These are phyloP conservation scores for Helarctos malayanus DNA, from an alignment of 2,797 vertebrate genomes.

Conservation along the genomic window DNA sequence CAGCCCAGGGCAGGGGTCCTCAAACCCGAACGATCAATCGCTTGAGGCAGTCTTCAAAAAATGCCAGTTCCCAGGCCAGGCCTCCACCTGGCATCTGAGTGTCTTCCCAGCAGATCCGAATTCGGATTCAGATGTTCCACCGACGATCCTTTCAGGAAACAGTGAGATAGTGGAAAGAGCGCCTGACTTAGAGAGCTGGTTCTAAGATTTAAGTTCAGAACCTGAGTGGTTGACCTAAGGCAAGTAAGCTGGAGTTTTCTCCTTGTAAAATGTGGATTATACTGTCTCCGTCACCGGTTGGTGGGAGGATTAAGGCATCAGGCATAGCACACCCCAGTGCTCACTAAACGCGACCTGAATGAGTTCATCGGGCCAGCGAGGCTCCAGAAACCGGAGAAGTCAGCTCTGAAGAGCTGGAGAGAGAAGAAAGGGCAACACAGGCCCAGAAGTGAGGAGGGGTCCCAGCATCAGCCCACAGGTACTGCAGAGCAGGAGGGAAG, in stretches of 20 bases:
- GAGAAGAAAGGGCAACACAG: background rate
- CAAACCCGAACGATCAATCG: no score
- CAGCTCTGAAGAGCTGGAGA: background rate
- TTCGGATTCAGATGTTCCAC: background rate
- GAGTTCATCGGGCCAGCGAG: background rate
- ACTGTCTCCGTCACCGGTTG: background rate
- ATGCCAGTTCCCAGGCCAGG: background rate
- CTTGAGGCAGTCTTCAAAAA: background rate
- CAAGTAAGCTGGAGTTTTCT: background rate
- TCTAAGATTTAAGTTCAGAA: constrained; percentile 17
- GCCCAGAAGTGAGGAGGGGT: background rate
- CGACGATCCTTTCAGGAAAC: background rate
- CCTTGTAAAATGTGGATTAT: background rate
- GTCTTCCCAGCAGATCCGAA: background rate
- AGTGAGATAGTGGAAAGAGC: background rate
- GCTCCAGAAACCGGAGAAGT: background rate
- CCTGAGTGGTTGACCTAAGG: background rate
- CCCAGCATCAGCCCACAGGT: background rate
- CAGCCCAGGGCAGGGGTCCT: background rate
- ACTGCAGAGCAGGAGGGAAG: background rate
- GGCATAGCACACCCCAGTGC: background rate
- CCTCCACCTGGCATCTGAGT: background rate
- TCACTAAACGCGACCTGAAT: background rate
- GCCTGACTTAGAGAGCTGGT: background rate
- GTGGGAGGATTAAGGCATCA: background rate